Percentiles rank a stretch among this genome's conserved stretches.
phyloP scores from a whole-genome alignment of 2,888 invertebrate species.

The Drosophila mercatorum region DNA sequence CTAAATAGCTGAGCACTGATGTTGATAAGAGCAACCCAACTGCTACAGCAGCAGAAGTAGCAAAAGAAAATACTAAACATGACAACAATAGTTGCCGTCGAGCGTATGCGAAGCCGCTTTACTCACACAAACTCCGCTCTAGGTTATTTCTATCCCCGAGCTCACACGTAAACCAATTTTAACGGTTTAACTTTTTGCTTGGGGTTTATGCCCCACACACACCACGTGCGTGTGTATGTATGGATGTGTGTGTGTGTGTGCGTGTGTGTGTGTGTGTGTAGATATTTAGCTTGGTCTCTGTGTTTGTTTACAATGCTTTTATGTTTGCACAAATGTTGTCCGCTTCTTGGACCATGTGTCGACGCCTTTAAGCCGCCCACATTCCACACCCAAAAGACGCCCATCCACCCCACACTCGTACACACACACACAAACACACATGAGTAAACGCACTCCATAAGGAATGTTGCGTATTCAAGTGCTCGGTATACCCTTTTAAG shows the following conservation, averaged over 20 bases:
- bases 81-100: constrained; percentile 58
- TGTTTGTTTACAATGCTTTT: constrained; percentile 82
- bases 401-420: neutral
- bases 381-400: neutral
- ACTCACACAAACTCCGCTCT: neutral
- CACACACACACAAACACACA: neutral
- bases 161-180: constrained; percentile 74
- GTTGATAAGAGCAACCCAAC: constrained; percentile 53
- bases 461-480: constrained; percentile 58
- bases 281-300: constrained; percentile 63
- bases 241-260: neutral
- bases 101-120: constrained; percentile 16
- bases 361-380: constrained; percentile 9
- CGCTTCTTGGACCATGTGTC: constrained; percentile 53
- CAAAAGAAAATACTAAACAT: constrained; percentile 15
- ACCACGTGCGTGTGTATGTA: neutral
- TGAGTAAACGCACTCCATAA: neutral
- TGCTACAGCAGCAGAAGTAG: constrained; percentile 8
- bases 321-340: constrained; percentile 78
- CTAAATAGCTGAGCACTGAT: constrained; percentile 30
- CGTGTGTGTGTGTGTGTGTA: constrained; percentile 9
- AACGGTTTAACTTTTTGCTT: constrained; percentile 78
- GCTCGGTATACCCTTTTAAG: constrained; percentile 42
- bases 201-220: constrained; percentile 14
- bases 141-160: constrained; percentile 38